Evolutionary conservation across 2,797 vertebrate species (phyloP).

Genomic region (Telmatherina bonti): DNA sequence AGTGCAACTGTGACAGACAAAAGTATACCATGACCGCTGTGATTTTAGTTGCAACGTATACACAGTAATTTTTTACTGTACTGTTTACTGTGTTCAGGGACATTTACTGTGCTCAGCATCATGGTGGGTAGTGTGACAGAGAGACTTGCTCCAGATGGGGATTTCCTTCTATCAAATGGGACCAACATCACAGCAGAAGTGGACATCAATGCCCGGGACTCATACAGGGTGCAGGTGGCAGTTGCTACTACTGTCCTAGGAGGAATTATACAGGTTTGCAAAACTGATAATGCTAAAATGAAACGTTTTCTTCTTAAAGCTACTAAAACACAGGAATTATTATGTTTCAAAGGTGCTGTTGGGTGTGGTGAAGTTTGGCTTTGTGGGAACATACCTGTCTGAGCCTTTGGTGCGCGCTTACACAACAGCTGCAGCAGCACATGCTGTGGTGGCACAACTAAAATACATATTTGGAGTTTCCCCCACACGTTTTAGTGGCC

Average conservation of each 20-base stretch:
- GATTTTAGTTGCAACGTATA: neutral
- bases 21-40: too few relatives aligned
- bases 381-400: slow-evolving; percentile 95
- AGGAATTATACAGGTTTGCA: slow-evolving; percentile 92
- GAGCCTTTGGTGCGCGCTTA: slow-evolving; percentile 95
- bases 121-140: slow-evolving; percentile 96
- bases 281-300: neutral
- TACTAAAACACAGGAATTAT: slow-evolving; percentile 9
- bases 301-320: neutral
- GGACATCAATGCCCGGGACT: slow-evolving; percentile 78
- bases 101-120: slow-evolving; percentile 95
- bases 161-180: slow-evolving; percentile 80
- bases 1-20: slow-evolving; percentile 21
- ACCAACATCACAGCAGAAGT: slow-evolving; percentile 80
- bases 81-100: slow-evolving; percentile 81
- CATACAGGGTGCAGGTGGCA: slow-evolving; percentile 88
- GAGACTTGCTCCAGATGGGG: slow-evolving; percentile 83
- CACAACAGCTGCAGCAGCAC: slow-evolving; percentile 90
- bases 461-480: slow-evolving; percentile 91
- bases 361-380: slow-evolving; percentile 93
- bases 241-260: slow-evolving; percentile 89
- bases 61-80: neutral
- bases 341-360: slow-evolving; percentile 86
- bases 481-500: slow-evolving; percentile 82
- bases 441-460: slow-evolving; percentile 92